Evolutionary conservation across 2,888 invertebrate genomes (phyloP), one percentile per base, ranked within the genome.

Genomic region (Drosophila setosimentum): DNA sequence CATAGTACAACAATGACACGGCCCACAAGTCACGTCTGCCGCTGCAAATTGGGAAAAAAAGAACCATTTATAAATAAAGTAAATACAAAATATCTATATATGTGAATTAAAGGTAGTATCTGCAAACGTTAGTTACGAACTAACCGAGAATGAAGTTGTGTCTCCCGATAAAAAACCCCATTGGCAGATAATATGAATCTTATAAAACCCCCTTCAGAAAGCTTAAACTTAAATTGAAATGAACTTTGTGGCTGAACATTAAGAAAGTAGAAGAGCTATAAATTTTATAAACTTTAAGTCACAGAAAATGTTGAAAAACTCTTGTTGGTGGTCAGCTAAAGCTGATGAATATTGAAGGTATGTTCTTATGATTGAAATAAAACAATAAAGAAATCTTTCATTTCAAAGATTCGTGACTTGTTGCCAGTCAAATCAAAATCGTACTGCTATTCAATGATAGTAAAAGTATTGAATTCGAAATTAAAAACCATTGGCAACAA

Each of bases 11-110:
- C 32, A 37, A 48, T 40, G 48, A 64, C 69, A 62, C 50, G 73
- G 58, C 33, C 67, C 61, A 82, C 66, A 87, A 82, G 83, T 85
- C 83, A 83, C 83, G 83, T 83, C 54, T 64, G 62, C 78, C 77
- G 71, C 59, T 24, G 48, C 24, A 24, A 48, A 48, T 48, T 24
- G 24, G 24, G 24, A 21, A 16, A 16, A 24, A 45, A 8, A 24
- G 1, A 24, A 24, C 2, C 16, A 16, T 24, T 24, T 4, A 8
- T 24, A 49, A 49, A 18, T 49, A 21, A 37, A n/a, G 16, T 32
- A 40, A 6, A 16, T 16, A 8, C 7, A 40, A 24, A 29, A 24
- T 24, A 29, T 32, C 11, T 11, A 27, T 10, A n/a, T 48, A 45
- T 62, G n/a, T 27, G 18, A 13, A 45, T n/a, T 60, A 35, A 30